Percentiles rank a stretch among this genome's conserved stretches.
phyloP scores from a whole-genome alignment of 2,888 invertebrate genomes.

The Microplitis manilae region DNA sequence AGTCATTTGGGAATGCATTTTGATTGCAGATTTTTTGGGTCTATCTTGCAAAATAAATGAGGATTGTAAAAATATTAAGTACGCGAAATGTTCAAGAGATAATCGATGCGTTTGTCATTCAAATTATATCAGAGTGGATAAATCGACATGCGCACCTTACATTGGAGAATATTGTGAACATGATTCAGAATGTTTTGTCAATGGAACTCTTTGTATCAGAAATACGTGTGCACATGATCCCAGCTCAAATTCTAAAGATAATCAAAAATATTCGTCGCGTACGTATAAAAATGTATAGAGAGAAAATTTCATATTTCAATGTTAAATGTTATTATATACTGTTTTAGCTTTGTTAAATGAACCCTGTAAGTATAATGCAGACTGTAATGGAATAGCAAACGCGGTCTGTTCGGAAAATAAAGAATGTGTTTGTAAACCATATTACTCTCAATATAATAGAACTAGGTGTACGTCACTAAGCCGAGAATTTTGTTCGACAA shows the following conservation, averaged over 20 bases:
- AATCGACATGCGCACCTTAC: neutral
- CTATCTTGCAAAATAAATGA: neutral
- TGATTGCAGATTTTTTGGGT: neutral
- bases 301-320: neutral
- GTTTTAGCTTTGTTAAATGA: neutral
- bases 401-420: neutral
- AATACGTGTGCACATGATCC: neutral
- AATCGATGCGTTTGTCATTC: neutral
- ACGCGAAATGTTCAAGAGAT: neutral
- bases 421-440: neutral
- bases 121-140: neutral
- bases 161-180: neutral
- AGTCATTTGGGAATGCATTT: neutral
- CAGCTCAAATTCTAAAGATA: neutral
- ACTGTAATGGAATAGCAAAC: neutral
- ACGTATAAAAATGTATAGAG: neutral
- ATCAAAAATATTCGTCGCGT: neutral
- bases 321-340: neutral
- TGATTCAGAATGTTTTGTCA: neutral
- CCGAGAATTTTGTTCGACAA: neutral
- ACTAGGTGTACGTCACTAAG: neutral
- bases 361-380: neutral
- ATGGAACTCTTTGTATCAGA: neutral
- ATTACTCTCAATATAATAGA: neutral
- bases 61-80: neutral